Evolutionary conservation across 2,113 vertebrate genomes (phyloP), one percentile per base, ranked within the genome.

Genomic region (Pygoscelis antarcticus): DNA sequence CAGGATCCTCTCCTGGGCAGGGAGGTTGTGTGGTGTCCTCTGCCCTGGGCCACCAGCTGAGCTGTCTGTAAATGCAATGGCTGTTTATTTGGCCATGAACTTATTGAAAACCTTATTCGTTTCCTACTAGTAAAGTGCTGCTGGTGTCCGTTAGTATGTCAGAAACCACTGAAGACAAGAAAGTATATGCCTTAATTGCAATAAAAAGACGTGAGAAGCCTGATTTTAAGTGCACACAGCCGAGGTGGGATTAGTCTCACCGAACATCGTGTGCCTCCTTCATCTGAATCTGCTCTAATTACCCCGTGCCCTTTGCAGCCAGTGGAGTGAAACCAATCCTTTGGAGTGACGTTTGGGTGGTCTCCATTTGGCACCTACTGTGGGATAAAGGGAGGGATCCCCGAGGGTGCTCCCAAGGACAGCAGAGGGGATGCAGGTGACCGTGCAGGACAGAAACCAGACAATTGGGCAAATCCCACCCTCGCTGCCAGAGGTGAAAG

Each of bases 371-470:
- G 16, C 64, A 32, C 22, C 57, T 12, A 5, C 34, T 4, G 3
- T 6, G 47, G 57, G 29, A 15, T 6, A 29, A 29, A 55, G 42
- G 68, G 19, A 54, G 15, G 26, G 38, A 25, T 18, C 15, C 62
- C 87, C 11, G 7, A 2, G 32, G 30, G 11, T 6, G 54, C 36
- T 60, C 30, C 62, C 18, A 5, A 22, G 52, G 42, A 15, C 42
- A 14, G 42, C 16, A 3, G 25, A 4, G 11, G 20, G 17, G 38
- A 13, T 23, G 44, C 42, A 7, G 38, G 47, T 16, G 30, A 20
- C 16, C 3, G 1, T 1, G 21, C 4, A 13, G 62, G 52, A 22
- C 10, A 18, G 71, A 51, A 6, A 30, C 6, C 32, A 7, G 8
- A 6, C 30, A 22, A 5, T 2, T 3, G 25, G 23, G 30, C 29